Evolutionary conservation across 2,113 vertebrate genomes (phyloP).

Genomic region (Hydrolagus affinis): DNA sequence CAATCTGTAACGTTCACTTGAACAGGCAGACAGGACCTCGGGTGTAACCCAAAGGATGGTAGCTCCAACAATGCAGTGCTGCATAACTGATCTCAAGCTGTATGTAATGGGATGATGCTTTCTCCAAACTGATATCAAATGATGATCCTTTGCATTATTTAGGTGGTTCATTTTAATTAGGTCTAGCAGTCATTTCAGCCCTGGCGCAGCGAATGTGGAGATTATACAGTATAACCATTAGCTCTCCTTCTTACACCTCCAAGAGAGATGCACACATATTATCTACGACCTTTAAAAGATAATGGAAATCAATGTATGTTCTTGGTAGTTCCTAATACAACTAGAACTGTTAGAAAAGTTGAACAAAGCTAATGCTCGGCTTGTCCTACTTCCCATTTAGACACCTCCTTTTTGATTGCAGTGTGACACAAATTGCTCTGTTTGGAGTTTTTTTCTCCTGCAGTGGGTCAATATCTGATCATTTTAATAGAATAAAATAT

Average conservation of each 20-base stretch:
- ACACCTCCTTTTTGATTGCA: not conserved
- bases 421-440: not conserved
- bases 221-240: not conserved
- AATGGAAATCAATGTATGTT: not conserved
- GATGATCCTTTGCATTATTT: not conserved
- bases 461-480: conserved; percentile 43
- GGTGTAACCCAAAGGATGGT: no score
- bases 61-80: no score
- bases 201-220: no score
- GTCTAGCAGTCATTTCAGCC: not conserved
- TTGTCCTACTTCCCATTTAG: conserved; percentile 13
- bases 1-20: no score
- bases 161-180: not conserved
- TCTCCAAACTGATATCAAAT: not conserved
- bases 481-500: conserved; percentile 51
- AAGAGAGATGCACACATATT: not conserved
- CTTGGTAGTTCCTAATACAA: not conserved
- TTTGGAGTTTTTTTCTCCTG: conserved; percentile 46
- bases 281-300: not conserved
- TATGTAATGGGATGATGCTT: not conserved
- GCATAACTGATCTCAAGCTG: not conserved
- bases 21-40: no score
- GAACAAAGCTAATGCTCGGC: not conserved
- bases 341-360: not conserved
- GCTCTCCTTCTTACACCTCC: not conserved